Evolutionary conservation across 1,140 invertebrate genomes (phyloP).

Genomic region (Pteromalus puparum): DNA sequence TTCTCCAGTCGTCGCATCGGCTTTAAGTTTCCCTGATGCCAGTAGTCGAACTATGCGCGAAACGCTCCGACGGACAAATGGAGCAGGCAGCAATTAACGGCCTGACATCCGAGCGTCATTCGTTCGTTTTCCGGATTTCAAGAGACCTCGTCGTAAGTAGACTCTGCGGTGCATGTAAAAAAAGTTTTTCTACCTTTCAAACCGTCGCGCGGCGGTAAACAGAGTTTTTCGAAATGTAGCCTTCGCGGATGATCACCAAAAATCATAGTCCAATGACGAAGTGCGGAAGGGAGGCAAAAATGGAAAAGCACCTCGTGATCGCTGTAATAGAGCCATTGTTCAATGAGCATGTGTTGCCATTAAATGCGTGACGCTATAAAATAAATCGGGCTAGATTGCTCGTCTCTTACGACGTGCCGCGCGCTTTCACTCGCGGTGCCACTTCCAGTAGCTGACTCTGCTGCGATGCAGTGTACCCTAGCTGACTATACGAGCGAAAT

Average conservation of each 20-base stretch:
- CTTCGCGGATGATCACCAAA: not conserved
- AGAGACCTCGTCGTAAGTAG: not conserved
- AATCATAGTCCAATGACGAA: not conserved
- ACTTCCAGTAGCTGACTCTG: not conserved
- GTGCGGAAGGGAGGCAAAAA: not conserved
- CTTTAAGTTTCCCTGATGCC: not conserved
- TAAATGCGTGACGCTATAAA: conserved; percentile 29
- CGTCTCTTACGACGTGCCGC: not conserved
- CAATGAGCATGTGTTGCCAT: conserved; percentile 14
- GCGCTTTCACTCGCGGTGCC: not conserved
- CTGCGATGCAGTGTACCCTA: too few species aligned
- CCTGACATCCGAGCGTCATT: conserved; percentile 22
- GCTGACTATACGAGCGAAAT: too few species aligned
- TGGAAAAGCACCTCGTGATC: not conserved
- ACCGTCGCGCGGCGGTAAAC: not conserved
- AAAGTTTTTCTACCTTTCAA: not conserved
- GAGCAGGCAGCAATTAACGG: conserved; percentile 24
- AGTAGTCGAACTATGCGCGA: not conserved
- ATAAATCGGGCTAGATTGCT: conserved; percentile 30
- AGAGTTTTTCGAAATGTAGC: not conserved
- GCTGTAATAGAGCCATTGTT: not conserved
- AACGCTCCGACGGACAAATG: conserved; percentile 7
- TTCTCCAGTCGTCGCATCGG: not conserved
- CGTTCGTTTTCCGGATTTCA: conserved; percentile 17
- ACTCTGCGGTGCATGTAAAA: not conserved